Percentiles rank a stretch among this genome's conserved stretches.
Conservation (phyloP, 2,113 vertebrate species). For the Pangasianodon gigas region DNA sequence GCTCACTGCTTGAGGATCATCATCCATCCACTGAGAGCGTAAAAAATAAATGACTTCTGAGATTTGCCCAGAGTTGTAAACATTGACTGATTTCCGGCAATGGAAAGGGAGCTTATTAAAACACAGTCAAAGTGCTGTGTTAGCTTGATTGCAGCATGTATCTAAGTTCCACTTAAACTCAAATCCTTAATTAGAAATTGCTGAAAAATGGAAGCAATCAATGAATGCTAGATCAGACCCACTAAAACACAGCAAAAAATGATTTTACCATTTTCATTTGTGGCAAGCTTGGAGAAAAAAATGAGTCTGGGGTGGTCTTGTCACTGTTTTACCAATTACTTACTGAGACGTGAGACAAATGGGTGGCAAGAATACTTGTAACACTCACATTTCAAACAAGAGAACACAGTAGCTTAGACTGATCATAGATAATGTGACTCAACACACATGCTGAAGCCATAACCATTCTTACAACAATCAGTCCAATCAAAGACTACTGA, state of each 20-base stretch:
- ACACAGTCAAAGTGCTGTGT: constrained; percentile 5
- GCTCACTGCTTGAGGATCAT: constrained; percentile 2
- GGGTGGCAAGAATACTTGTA: neutral
- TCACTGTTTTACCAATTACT: neutral
- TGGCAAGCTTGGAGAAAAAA: neutral
- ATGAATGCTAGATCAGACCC: neutral
- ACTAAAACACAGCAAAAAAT: neutral
- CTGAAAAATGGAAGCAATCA: neutral
- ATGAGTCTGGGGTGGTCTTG: neutral
- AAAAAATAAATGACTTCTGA: constrained; percentile 17
- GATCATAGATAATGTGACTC: neutral
- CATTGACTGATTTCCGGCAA: constrained; percentile 31
- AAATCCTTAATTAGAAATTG: constrained; percentile 21
- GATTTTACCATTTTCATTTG: neutral
- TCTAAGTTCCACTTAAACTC: constrained; percentile 24
- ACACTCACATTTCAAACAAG: neutral
- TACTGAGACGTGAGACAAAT: neutral
- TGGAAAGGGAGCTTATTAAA: constrained; percentile 13
- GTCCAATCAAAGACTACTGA: neutral
- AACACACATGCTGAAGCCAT: neutral
- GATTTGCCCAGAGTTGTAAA: constrained; percentile 12
- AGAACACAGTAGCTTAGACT: neutral
- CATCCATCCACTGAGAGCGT: constrained; percentile 6
- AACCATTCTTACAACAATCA: neutral
- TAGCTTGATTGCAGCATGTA: neutral